Conservation (phyloP, 2,113 vertebrate species). For the Oryzias melastigma region DNA sequence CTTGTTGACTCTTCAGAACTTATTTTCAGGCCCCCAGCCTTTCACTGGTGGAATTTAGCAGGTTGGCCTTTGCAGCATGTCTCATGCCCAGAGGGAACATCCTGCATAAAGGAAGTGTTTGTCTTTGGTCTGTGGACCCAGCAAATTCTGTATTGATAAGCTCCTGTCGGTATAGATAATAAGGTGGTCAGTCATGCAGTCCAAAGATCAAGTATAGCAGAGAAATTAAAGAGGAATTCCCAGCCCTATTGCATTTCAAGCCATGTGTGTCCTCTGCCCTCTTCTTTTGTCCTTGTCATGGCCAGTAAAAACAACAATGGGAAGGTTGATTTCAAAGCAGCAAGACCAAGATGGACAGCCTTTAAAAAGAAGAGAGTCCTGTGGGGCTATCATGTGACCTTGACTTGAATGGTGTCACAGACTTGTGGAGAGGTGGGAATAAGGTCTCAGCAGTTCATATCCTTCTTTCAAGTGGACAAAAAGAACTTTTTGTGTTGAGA, state of each 20-base stretch:
- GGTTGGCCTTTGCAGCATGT: slow-evolving; percentile 74
- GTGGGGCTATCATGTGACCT: slow-evolving; percentile 69
- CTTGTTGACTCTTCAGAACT: slow-evolving; percentile 21
- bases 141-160: slow-evolving; percentile 73
- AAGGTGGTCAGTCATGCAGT: slow-evolving; percentile 89
- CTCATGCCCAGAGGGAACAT: slow-evolving; percentile 62
- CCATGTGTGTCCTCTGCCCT: slow-evolving; percentile 52
- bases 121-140: slow-evolving; percentile 81
- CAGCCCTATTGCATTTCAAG: slow-evolving; percentile 87
- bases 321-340: slow-evolving; percentile 77
- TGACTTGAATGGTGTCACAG: slow-evolving; percentile 70
- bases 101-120: slow-evolving; percentile 82
- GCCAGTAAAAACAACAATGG: slow-evolving; percentile 80
- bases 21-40: slow-evolving; percentile 41
- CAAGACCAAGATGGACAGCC: slow-evolving; percentile 62
- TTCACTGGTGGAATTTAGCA: slow-evolving; percentile 53
- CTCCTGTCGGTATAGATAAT: slow-evolving; percentile 81
- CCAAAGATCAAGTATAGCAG: slow-evolving; percentile 87
- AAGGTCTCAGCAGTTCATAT: slow-evolving; percentile 51
- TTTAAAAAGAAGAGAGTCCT: slow-evolving; percentile 46
- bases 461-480: slow-evolving; percentile 62
- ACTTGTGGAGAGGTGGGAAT: slow-evolving; percentile 57
- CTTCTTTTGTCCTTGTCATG: slow-evolving; percentile 71
- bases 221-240: slow-evolving; percentile 86
- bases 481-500: slow-evolving; percentile 50